A percentile compares a stretch with the other conserved stretches of the same genome.
Conservation (phyloP, 2,888 invertebrate species). For the Melipona beecheii region DNA sequence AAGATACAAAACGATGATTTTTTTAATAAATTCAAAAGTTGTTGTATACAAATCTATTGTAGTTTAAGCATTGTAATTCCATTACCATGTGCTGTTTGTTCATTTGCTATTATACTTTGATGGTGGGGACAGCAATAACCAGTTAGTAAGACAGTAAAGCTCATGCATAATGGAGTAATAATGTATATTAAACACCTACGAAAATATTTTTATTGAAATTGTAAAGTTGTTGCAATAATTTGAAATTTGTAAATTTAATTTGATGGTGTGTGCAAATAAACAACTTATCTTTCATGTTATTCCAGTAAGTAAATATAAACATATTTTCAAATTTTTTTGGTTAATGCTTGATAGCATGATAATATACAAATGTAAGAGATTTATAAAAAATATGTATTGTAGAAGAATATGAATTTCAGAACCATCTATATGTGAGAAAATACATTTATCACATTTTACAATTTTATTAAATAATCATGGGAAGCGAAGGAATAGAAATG, state of each 20-base stretch:
- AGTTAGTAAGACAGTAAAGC: background rate
- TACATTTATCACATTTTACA: background rate
- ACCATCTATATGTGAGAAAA: background rate
- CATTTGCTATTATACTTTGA: background rate
- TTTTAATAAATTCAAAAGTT: background rate
- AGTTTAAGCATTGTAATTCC: background rate
- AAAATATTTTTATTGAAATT: background rate
- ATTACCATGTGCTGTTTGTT: background rate
- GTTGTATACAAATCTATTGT: background rate
- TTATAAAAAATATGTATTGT: background rate
- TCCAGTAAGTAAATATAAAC: background rate
- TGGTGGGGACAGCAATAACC: background rate
- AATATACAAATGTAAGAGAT: background rate
- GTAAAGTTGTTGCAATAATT: background rate
- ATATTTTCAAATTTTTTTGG: background rate
- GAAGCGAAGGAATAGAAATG: slow-evolving; percentile 85
- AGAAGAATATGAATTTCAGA: background rate
- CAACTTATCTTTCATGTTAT: background rate
- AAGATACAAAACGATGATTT: background rate
- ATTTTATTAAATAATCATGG: slow-evolving; percentile 31
- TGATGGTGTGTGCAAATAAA: background rate
- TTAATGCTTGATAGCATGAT: background rate
- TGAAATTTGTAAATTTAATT: background rate
- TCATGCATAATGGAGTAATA: background rate
- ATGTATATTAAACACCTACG: background rate